These are phyloP conservation scores for Procambarus clarkii DNA, from an alignment of 1,140 invertebrate genomes.

Conservation along the genomic window DNA sequence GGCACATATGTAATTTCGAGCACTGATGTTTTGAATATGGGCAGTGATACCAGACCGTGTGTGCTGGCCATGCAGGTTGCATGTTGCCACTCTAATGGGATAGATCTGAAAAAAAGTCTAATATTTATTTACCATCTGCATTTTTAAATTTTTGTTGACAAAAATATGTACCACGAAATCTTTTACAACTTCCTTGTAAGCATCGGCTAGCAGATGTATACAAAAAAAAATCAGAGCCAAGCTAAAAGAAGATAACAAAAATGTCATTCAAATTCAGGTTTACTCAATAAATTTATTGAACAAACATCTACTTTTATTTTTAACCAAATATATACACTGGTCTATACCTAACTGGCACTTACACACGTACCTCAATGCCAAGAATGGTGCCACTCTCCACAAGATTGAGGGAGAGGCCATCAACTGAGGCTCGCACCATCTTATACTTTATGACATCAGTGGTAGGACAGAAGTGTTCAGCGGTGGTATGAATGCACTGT, in stretches of 20 bases:
- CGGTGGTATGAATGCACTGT: slow-evolving; percentile 79
- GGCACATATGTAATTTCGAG: slow-evolving; percentile 75
- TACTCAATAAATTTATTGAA: too few relatives aligned
- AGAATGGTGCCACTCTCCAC: slow-evolving; percentile 92
- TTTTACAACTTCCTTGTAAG: too few relatives aligned
- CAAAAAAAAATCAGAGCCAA: too few relatives aligned
- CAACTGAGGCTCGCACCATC: slow-evolving; percentile 92
- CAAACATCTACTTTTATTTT: too few relatives aligned
- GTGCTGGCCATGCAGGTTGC: slow-evolving; percentile 94
- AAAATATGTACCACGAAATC: too few relatives aligned
- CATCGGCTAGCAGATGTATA: too few relatives aligned
- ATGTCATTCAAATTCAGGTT: too few relatives aligned
- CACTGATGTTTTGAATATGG: slow-evolving; percentile 86
- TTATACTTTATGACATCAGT: slow-evolving; percentile 95
- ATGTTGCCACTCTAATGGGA: slow-evolving; percentile 90
- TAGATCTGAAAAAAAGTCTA: slow-evolving; percentile 80
- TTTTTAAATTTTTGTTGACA: too few relatives aligned
- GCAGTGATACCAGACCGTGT: slow-evolving; percentile 93
- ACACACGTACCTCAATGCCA: slow-evolving; percentile 85
- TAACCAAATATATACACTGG: too few relatives aligned
- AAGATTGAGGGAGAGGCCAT: slow-evolving; percentile 92
- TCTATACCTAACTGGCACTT: too few relatives aligned
- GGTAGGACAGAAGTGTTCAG: slow-evolving; percentile 82
- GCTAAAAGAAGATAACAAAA: too few relatives aligned
- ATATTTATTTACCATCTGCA: neutral